These are phyloP conservation scores for Lasioglossum albipes DNA, from an alignment of 1,140 invertebrate species.

Conservation along the genomic window DNA sequence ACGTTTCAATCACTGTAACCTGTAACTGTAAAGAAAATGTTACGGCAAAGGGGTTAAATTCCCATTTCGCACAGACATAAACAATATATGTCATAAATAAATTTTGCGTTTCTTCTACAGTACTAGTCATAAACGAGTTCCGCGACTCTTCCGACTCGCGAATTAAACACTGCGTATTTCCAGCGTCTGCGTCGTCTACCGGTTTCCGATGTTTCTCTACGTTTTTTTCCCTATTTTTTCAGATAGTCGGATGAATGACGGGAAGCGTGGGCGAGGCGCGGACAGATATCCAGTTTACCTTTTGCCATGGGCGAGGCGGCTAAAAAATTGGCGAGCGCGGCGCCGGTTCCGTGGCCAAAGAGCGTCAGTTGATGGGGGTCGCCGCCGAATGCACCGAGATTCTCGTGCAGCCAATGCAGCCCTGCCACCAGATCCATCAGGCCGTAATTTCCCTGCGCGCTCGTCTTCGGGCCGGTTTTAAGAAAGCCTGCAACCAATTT, in stretches of 20 bases:
- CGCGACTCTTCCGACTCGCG: no score
- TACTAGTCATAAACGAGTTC: no score
- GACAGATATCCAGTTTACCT: conserved; percentile 82
- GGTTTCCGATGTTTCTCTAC: no score
- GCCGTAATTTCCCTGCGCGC: conserved; percentile 95
- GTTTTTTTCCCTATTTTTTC: no score
- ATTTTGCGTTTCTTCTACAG: no score
- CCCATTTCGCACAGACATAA: no score
- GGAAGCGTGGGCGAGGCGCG: not conserved
- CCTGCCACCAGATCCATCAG: conserved; percentile 97
- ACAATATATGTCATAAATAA: no score
- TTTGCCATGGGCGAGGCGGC: conserved; percentile 95
- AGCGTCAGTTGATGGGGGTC: conserved; percentile 93
- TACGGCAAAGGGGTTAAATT: no score
- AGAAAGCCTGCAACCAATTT: conserved; percentile 85
- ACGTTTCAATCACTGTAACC: no score
- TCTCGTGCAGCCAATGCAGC: conserved; percentile 94
- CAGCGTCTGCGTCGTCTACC: no score
- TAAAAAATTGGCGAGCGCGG: conserved; percentile 95
- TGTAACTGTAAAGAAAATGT: no score
- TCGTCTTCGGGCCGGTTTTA: conserved; percentile 91
- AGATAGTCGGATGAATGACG: not conserved
- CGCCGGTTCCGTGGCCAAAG: conserved; percentile 96
- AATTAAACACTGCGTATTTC: no score
- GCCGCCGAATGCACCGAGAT: conserved; percentile 93